Evolutionary conservation across 2,797 vertebrate species (phyloP).

Genomic region (Schizothorax lantsangensis): DNA sequence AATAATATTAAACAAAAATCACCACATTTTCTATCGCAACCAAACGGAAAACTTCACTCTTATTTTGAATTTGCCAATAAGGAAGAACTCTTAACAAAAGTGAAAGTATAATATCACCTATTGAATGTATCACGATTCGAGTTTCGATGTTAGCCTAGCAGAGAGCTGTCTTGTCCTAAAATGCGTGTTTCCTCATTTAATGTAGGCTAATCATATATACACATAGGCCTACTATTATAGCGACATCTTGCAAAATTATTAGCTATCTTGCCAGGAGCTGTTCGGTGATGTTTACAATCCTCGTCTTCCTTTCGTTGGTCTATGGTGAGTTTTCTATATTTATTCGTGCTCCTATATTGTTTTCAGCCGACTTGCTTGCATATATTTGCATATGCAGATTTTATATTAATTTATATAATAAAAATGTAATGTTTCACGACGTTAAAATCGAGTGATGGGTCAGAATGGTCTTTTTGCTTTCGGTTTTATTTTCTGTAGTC

Average conservation of each 20-base stretch:
- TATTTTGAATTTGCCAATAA: slow-evolving; percentile 12
- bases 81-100: slow-evolving; percentile 25
- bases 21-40: too few species aligned
- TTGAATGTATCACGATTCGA: background rate
- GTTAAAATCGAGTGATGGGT: background rate
- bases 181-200: background rate
- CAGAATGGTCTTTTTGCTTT: background rate
- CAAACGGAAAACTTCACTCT: background rate
- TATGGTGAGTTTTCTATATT: slow-evolving; percentile 26
- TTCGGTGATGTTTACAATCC: slow-evolving; percentile 21
- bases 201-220: background rate
- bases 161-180: background rate
- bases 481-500: background rate
- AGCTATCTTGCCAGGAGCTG: background rate
- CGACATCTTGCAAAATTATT: background rate
- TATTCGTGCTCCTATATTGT: background rate
- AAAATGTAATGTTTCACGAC: background rate
- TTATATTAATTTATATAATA: background rate
- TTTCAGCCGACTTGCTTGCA: background rate
- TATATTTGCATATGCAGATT: background rate
- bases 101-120: background rate
- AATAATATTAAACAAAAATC: background rate
- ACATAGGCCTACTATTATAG: background rate
- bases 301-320: slow-evolving; percentile 1
- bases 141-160: background rate